Evolutionary conservation across 2,888 invertebrate genomes (phyloP).

Genomic region (Ophonus ardosiacus): DNA sequence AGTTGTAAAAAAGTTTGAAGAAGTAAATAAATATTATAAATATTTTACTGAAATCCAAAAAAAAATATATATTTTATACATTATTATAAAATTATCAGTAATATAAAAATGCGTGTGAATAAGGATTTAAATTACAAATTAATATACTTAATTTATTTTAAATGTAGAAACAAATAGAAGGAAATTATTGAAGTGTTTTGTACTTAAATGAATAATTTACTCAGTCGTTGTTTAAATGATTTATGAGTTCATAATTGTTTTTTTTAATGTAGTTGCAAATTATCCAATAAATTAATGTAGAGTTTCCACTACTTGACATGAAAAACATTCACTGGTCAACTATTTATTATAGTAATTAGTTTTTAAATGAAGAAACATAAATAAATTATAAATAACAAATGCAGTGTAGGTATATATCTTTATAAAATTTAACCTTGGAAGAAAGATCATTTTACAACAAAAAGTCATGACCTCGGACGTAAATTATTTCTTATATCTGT

Average conservation of each 20-base stretch:
- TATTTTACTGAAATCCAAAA: too few species aligned
- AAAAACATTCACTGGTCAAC: not conserved
- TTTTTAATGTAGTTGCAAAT: slow-evolving; percentile 3
- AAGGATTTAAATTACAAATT: not conserved
- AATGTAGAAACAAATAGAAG: not conserved
- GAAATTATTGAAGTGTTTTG: slow-evolving; percentile 17
- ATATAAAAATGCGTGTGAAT: not conserved
- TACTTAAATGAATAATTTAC: slow-evolving; percentile 5
- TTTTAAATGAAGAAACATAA: not conserved
- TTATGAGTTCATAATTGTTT: slow-evolving; percentile 24
- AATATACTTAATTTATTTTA: slow-evolving; percentile 3
- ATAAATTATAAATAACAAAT: not conserved
- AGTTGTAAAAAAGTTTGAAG: not conserved
- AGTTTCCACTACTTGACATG: not conserved
- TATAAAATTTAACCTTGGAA: too few species aligned
- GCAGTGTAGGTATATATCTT: too few species aligned
- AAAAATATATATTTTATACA: not conserved
- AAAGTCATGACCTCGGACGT: too few species aligned
- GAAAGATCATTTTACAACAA: too few species aligned
- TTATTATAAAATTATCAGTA: not conserved
- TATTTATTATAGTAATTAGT: not conserved
- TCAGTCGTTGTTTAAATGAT: slow-evolving; percentile 17
- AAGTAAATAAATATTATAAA: too few species aligned
- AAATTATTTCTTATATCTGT: too few species aligned
- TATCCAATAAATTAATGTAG: not conserved